Evolutionary conservation across 2,113 vertebrate species (phyloP), one percentile per base, ranked within the genome.

Genomic region (Prolemur simus): DNA sequence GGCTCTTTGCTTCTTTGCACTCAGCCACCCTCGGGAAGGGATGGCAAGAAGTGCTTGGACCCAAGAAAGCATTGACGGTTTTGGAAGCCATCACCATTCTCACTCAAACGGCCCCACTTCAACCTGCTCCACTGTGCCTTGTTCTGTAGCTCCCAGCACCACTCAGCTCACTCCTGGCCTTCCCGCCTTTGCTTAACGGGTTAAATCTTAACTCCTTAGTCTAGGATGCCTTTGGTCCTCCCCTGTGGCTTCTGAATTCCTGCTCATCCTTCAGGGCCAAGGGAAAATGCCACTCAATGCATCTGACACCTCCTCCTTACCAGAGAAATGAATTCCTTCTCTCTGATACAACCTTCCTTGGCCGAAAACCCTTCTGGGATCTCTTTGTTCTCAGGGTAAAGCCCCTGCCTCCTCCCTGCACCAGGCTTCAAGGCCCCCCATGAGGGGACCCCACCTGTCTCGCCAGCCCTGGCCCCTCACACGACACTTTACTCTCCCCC

Each of bases 401-500:
- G 73, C 58, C 8, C 73, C 18, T 64, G 13, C 9, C 34, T 45
- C 42, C 5, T n/a, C 23, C 8, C 56, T 49, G 34, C 7, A 0
- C 37, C 17, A 15, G 18, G 34, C 34, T 37, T 17, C 34, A n/a
- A 64, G 32, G 20, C 17, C 58, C 32, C 45, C 81, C 17, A 32
- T 21, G 58, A 63, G 10, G 52, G 68, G 21, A 15, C 21, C 56
- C 32, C 25, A n/a, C 54, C 71, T n/a, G 69, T 21, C 42, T 34
- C 12, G 5, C 39, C 6, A 14, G 21, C 14, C 49, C 54, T 42
- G 10, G 6, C 7, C 32, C 37, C 37, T 8, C 68, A 29, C 37
- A 23, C 54, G 4, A n/a, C 32, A 3, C 21, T 49, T 7, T 0
- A 4, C 6, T 56, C 8, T 18, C 29, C 14, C 3, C 3, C 39